These are phyloP conservation scores for Drosophila arawakana DNA, from an alignment of 1,140 invertebrate species.

Conservation along the genomic window DNA sequence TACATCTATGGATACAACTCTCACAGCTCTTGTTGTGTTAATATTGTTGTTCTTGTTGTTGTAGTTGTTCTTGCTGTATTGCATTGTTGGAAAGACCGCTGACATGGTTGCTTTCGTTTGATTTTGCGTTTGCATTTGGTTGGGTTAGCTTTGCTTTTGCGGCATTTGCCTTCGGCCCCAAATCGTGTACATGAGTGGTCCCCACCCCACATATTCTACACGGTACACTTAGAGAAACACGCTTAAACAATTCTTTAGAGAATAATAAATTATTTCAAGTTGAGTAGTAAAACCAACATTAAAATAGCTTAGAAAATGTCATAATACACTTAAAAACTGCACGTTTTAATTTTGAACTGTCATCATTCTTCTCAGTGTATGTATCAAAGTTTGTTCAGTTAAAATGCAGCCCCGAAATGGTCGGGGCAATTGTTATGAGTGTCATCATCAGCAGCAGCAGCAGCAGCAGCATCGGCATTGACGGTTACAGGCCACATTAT, in stretches of 20 bases:
- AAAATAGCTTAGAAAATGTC: too few relatives aligned
- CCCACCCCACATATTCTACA: not conserved
- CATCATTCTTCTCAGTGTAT: not conserved
- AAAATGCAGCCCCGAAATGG: conserved; percentile 70
- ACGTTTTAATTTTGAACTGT: too few relatives aligned
- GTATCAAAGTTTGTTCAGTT: conserved; percentile 83
- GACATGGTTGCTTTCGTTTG: conserved; percentile 77
- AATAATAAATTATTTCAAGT: too few relatives aligned
- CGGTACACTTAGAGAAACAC: not conserved
- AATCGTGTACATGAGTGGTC: not conserved
- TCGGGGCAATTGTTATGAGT: conserved; percentile 74
- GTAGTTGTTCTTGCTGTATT: conserved; percentile 50
- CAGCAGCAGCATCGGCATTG: conserved; percentile 23
- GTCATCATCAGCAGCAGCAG: conserved; percentile 68
- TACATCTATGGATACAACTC: not conserved
- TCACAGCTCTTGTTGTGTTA: conserved; percentile 64
- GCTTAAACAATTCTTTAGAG: too few relatives aligned
- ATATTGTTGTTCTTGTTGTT: conserved; percentile 43
- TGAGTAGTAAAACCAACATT: too few relatives aligned
- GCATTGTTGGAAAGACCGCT: conserved; percentile 54
- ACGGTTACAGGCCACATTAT: conserved; percentile 58
- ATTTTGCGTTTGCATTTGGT: conserved; percentile 72
- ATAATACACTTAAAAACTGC: too few relatives aligned
- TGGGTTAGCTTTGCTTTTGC: conserved; percentile 58
- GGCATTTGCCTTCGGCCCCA: conserved; percentile 67